A percentile compares a stretch with the other conserved stretches of the same genome.
phyloP scores from a whole-genome alignment of 2,113 vertebrate genomes.

The Speoplatyrhinus poulsoni region DNA sequence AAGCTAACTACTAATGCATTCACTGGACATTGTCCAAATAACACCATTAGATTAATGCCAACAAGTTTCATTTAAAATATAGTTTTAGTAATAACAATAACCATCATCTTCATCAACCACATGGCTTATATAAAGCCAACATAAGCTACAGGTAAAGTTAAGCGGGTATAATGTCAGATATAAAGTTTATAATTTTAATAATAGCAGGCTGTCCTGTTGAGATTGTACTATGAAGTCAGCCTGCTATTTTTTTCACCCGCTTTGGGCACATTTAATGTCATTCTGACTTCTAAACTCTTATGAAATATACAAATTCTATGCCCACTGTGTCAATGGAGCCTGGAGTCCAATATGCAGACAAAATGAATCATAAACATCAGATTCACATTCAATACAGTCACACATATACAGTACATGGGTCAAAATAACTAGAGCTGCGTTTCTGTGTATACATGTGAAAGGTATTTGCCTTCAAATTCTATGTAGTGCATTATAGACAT shows the following conservation, averaged over 20 bases:
- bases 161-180: too few relatives aligned
- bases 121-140: too few relatives aligned
- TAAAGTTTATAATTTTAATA: too few relatives aligned
- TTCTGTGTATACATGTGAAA: background rate
- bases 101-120: too few relatives aligned
- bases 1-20: too few relatives aligned
- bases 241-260: background rate
- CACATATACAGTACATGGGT: background rate
- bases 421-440: background rate
- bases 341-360: conserved; percentile 1
- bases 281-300: background rate
- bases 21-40: too few relatives aligned
- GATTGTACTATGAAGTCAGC: background rate
- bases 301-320: background rate
- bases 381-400: conserved; percentile 1
- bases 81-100: too few relatives aligned
- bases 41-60: too few relatives aligned
- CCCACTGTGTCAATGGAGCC: background rate
- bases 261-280: background rate
- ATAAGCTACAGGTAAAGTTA: too few relatives aligned
- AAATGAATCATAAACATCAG: conserved; percentile 3
- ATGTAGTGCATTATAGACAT: conserved; percentile 27
- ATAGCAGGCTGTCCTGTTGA: too few relatives aligned
- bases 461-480: background rate
- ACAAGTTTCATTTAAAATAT: too few relatives aligned